Percentiles rank a stretch among this genome's conserved stretches.
Evolutionary conservation across 2,797 vertebrate genomes (phyloP).

Genomic region (Martes flavigula): DNA sequence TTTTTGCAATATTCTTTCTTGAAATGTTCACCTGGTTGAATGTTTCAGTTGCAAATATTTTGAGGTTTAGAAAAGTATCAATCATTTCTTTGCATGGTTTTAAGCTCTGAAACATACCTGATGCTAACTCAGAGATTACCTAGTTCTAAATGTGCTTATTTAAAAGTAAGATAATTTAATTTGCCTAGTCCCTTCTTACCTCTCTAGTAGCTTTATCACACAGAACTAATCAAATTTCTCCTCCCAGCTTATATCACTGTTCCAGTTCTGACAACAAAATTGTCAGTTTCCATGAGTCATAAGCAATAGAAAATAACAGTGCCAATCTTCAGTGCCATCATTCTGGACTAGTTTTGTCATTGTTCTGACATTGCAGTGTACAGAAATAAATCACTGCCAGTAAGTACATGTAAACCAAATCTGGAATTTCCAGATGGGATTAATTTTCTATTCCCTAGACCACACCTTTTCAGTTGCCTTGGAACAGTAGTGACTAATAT

Average conservation of each 20-base stretch:
- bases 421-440: not conserved
- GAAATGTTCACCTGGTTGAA: not conserved
- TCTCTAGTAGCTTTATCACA: not conserved
- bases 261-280: not conserved
- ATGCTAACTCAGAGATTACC: not conserved
- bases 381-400: constrained; percentile 20
- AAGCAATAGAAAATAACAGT: not conserved
- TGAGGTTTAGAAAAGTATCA: not conserved
- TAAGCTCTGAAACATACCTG: not conserved
- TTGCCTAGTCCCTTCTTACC: not conserved
- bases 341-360: not conserved
- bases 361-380: not conserved
- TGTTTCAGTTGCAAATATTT: constrained; percentile 1
- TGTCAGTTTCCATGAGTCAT: fast-evolving
- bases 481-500: not conserved
- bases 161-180: constrained; percentile 18
- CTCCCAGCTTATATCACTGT: not conserved
- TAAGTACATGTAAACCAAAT: not conserved
- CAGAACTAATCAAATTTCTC: not conserved
- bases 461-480: not conserved
- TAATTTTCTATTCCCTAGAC: constrained; percentile 19
- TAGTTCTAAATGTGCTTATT: not conserved
- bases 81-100: not conserved
- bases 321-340: not conserved
- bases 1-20: not conserved